Conservation (phyloP, 2,113 vertebrate species). For the Sturnus vulgaris region DNA sequence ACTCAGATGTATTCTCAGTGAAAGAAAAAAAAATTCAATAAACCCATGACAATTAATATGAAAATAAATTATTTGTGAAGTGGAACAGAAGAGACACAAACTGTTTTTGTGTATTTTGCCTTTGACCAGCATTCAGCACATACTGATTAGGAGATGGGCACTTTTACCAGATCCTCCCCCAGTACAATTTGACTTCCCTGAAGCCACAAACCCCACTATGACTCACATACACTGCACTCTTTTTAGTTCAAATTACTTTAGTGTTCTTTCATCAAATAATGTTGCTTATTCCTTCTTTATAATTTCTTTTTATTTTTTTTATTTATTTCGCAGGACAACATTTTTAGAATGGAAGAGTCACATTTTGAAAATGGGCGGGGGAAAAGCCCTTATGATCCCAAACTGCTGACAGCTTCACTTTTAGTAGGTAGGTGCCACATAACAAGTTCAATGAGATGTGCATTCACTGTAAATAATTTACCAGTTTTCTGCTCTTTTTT, state of each 20-base stretch:
- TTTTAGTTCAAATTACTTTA: background rate
- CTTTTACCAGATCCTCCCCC: background rate
- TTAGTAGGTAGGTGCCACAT: slow-evolving; percentile 83
- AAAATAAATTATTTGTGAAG: background rate
- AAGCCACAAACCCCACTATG: background rate
- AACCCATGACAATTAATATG: background rate
- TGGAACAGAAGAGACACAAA: background rate
- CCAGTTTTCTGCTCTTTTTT: background rate
- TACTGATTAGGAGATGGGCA: background rate
- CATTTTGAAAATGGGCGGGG: slow-evolving; percentile 93
- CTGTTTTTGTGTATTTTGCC: background rate
- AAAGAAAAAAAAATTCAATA: background rate
- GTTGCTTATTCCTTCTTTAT: background rate
- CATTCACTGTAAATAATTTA: background rate
- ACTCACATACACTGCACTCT: background rate
- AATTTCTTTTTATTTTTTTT: background rate
- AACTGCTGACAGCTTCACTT: slow-evolving; percentile 90
- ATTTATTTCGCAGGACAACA: slow-evolving; percentile 79
- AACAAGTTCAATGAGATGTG: background rate
- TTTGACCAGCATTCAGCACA: background rate
- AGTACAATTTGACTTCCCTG: background rate
- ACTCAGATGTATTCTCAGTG: background rate
- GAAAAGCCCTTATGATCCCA: slow-evolving; percentile 97
- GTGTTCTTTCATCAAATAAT: slow-evolving; percentile 4
- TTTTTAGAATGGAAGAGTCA: slow-evolving; percentile 86